A percentile compares a stretch with the other conserved stretches of the same genome.
phyloP scores from a whole-genome alignment of 2,113 vertebrate genomes.

The Talpa occidentalis region DNA sequence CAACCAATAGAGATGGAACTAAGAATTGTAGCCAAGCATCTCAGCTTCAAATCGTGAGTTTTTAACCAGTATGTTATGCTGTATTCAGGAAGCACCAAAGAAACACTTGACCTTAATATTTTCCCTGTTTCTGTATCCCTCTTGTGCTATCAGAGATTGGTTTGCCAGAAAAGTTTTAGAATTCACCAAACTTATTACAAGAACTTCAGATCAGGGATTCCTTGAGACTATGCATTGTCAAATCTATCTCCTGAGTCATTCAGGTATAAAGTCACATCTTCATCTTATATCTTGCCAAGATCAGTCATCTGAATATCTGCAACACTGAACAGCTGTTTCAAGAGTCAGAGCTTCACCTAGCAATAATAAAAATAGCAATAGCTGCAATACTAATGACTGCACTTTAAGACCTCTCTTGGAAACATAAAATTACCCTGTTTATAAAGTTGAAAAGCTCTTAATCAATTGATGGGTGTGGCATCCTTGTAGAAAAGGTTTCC shows the following conservation, averaged over 20 bases:
- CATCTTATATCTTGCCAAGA: background rate
- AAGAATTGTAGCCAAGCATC: background rate
- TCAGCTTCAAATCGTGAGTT: background rate
- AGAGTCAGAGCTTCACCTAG: background rate
- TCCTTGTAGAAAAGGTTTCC: slow-evolving; percentile 19
- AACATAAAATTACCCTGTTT: slow-evolving; percentile 45
- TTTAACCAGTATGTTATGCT: background rate
- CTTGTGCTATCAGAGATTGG: background rate
- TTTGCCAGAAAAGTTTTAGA: slow-evolving; percentile 7
- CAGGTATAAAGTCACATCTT: background rate
- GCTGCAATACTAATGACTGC: too few relatives aligned
- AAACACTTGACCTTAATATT: background rate
- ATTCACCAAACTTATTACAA: slow-evolving; percentile 19
- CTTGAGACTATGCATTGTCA: background rate
- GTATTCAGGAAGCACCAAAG: background rate
- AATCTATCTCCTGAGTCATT: background rate
- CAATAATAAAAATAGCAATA: too few relatives aligned
- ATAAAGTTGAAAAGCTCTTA: slow-evolving; percentile 45
- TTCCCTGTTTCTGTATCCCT: background rate
- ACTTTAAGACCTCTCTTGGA: slow-evolving; percentile 33
- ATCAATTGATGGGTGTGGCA: slow-evolving; percentile 23
- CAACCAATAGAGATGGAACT: background rate
- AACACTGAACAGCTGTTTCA: slow-evolving; percentile 12
- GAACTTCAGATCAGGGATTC: background rate
- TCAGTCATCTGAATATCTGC: slow-evolving; percentile 35